These are phyloP conservation scores for Elephas maximus DNA, from an alignment of 2,113 vertebrate species.

Conservation along the genomic window DNA sequence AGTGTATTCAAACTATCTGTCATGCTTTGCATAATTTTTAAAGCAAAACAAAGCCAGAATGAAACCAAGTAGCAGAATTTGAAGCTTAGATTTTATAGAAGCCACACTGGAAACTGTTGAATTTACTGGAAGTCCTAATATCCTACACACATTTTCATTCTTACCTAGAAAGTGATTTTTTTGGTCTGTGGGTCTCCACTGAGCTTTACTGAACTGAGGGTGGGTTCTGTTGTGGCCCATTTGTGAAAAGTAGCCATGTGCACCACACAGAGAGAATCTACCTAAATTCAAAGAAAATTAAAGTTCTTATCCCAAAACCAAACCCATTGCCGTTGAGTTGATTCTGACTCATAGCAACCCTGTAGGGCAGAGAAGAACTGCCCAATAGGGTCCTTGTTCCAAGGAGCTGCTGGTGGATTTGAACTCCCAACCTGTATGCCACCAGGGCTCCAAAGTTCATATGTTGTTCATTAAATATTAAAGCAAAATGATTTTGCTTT, in stretches of 20 bases:
- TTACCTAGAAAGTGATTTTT: constrained; percentile 16
- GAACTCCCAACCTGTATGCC: too few relatives aligned
- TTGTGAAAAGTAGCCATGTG: constrained; percentile 49
- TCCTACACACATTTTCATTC: background rate
- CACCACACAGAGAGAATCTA: background rate
- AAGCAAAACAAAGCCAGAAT: constrained; percentile 36
- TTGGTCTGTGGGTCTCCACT: background rate
- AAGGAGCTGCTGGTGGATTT: too few relatives aligned
- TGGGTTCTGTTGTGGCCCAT: background rate
- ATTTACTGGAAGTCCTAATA: constrained; percentile 19
- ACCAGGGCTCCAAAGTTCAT: background rate
- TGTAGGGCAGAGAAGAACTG: too few relatives aligned
- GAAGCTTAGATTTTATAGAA: constrained; percentile 35
- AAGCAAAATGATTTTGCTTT: constrained; percentile 47
- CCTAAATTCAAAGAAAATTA: constrained; percentile 46
- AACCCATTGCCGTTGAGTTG: too few relatives aligned
- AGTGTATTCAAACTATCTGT: background rate
- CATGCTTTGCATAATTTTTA: constrained; percentile 20
- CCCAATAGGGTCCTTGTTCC: too few relatives aligned
- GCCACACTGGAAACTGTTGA: background rate
- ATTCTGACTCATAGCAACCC: too few relatives aligned
- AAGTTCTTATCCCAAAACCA: background rate
- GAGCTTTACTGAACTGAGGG: background rate
- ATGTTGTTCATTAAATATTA: constrained; percentile 14
- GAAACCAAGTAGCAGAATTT: background rate